These are phyloP conservation scores for Caenorhabditis doughertyi DNA, from an alignment of 2,888 invertebrate genomes.

Conservation along the genomic window DNA sequence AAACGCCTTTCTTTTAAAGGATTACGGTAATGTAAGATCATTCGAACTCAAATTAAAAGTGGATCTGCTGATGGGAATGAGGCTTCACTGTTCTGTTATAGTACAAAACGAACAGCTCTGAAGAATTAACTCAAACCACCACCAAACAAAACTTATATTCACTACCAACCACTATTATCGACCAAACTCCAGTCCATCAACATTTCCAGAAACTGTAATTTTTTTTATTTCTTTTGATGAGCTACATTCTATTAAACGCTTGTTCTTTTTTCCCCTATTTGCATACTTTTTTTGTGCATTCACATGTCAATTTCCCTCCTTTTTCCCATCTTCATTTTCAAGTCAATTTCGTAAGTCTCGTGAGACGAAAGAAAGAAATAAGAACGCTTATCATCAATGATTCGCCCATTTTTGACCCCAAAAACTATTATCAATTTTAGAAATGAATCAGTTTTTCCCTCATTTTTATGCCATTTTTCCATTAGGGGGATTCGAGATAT, in stretches of 20 bases:
- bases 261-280: background rate
- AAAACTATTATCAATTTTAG: background rate
- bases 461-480: background rate
- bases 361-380: constrained; percentile 1
- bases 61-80: too few species aligned
- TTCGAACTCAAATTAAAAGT: too few species aligned
- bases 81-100: too few species aligned
- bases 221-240: background rate
- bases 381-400: constrained; percentile 24
- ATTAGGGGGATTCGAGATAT: background rate
- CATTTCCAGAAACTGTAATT: background rate
- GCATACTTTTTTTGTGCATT: constrained; percentile 3
- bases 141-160: too few species aligned
- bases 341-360: constrained; percentile 31
- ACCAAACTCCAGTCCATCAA: background rate
- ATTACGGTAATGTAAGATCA: too few species aligned
- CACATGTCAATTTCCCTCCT: constrained; percentile 15
- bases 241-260: constrained; percentile 12
- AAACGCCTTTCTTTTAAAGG: too few species aligned
- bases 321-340: background rate
- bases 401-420: constrained; percentile 20
- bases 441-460: constrained; percentile 7
- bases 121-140: too few species aligned
- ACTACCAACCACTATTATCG: too few species aligned
- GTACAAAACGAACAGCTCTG: too few species aligned